A percentile compares a stretch with the other conserved stretches of the same genome.
phyloP scores from a whole-genome alignment of 1,140 invertebrate species.

The Bombus huntii region DNA sequence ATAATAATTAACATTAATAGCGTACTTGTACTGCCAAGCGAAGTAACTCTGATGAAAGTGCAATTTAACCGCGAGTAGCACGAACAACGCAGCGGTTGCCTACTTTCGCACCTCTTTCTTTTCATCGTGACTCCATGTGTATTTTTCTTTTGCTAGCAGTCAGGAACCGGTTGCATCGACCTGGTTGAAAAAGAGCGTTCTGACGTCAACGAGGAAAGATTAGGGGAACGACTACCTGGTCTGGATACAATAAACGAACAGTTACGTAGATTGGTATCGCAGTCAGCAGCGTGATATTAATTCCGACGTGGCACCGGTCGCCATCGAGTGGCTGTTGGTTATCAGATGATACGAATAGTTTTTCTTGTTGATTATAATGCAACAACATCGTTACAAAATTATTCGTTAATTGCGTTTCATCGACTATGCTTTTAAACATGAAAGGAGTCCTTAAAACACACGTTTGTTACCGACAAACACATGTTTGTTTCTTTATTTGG shows the following conservation, averaged over 20 bases:
- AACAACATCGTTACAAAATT: neutral
- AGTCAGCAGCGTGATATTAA: conserved; percentile 46
- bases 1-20: neutral
- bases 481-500: too few species aligned
- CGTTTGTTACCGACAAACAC: neutral
- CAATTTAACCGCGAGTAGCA: conserved; percentile 25
- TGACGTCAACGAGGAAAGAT: conserved; percentile 43
- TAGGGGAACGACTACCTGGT: conserved; percentile 24
- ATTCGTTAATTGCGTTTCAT: neutral
- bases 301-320: neutral
- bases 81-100: conserved; percentile 24
- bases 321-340: neutral
- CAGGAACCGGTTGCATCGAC: conserved; percentile 37
- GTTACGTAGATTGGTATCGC: conserved; percentile 25
- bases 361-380: neutral
- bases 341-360: neutral
- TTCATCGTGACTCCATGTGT: too few species aligned
- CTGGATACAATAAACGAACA: conserved; percentile 39
- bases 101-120: too few species aligned
- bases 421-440: too few species aligned
- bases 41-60: conserved; percentile 52
- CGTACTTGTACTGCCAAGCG: neutral
- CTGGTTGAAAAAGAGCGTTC: neutral
- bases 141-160: neutral
- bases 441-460: neutral